Percentiles rank a stretch among this genome's conserved stretches.
These are phyloP conservation scores for Benthosema pterotum DNA, from an alignment of 2,797 vertebrate genomes.

Conservation along the genomic window DNA sequence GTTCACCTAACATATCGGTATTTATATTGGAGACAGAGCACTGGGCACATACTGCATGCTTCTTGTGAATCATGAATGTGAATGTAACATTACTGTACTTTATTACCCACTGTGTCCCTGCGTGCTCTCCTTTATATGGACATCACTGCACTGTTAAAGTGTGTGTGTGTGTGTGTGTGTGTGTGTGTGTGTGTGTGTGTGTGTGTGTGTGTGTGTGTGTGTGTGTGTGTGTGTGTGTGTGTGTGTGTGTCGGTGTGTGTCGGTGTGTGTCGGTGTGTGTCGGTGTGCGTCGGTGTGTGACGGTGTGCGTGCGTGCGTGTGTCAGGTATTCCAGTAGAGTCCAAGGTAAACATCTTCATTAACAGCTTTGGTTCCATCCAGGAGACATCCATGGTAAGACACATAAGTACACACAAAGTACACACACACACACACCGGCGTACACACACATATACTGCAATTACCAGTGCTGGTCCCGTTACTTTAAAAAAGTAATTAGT, in stretches of 20 bases:
- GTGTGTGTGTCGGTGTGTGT: constrained; percentile 16
- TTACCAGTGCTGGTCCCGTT: too few species aligned
- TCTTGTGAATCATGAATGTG: background rate
- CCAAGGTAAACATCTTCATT: constrained; percentile 96
- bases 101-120: background rate
- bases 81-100: background rate
- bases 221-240: constrained; percentile 22
- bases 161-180: constrained; percentile 13
- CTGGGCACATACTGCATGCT: background rate
- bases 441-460: too few species aligned
- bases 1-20: background rate
- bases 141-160: background rate
- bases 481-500: too few species aligned
- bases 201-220: constrained; percentile 15
- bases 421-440: too few species aligned
- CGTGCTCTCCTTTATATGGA: background rate
- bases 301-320: constrained; percentile 25
- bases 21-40: background rate
- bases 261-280: constrained; percentile 11
- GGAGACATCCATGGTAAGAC: constrained; percentile 94
- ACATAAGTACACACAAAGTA: too few species aligned
- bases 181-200: constrained; percentile 11
- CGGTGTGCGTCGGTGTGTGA: constrained; percentile 13
- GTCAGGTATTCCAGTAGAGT: constrained; percentile 94
- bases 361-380: constrained; percentile 99